Evolutionary conservation across 2,888 invertebrate genomes (phyloP).

Genomic region (Leucozona laternaria): DNA sequence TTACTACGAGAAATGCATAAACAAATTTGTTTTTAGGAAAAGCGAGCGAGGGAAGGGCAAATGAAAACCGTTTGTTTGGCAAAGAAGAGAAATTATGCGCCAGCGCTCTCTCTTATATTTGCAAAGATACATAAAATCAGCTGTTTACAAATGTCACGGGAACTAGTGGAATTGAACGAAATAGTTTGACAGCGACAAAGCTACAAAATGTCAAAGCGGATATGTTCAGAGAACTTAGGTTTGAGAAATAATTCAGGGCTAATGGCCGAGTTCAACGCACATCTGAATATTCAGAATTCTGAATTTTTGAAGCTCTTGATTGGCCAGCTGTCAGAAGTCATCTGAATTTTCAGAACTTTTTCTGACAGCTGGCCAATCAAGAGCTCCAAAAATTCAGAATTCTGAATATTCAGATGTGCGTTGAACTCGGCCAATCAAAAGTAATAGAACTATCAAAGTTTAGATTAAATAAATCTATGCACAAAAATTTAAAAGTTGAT

Average conservation of each 20-base stretch:
- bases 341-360: too few species aligned
- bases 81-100: constrained; percentile 56
- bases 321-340: too few species aligned
- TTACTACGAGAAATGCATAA: constrained; percentile 52
- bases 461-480: too few species aligned
- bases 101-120: constrained; percentile 61
- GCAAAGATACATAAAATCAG: constrained; percentile 59
- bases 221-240: background rate
- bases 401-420: too few species aligned
- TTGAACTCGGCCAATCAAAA: too few species aligned
- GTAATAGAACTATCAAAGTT: too few species aligned
- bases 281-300: too few species aligned
- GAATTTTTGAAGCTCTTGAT: too few species aligned
- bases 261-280: too few species aligned
- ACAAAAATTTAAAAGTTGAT: too few species aligned
- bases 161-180: constrained; percentile 46
- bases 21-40: constrained; percentile 40
- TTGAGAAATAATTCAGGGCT: background rate
- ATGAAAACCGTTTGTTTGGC: constrained; percentile 24
- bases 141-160: constrained; percentile 59
- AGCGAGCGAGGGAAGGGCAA: constrained; percentile 34
- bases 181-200: constrained; percentile 26
- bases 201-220: background rate
- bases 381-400: too few species aligned
- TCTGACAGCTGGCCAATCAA: too few species aligned